Evolutionary conservation across 1,140 invertebrate species (phyloP).

Genomic region (Lepidurus couesii): DNA sequence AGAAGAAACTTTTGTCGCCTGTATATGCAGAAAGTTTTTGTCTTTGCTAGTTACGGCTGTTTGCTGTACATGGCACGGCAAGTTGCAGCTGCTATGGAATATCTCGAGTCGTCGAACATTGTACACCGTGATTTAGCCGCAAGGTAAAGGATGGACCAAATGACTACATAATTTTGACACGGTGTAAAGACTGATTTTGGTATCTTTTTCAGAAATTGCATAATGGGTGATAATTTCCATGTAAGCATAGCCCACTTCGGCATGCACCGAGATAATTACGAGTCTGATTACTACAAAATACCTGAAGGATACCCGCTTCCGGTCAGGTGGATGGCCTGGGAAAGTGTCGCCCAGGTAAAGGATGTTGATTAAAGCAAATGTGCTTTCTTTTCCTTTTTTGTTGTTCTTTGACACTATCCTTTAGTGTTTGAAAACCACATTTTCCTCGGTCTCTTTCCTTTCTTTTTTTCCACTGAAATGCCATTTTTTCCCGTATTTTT

Average conservation of each 20-base stretch:
- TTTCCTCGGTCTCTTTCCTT: not conserved
- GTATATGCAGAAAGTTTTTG: not conserved
- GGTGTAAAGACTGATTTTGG: slow-evolving; percentile 25
- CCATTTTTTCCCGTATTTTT: not conserved
- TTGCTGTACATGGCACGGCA: slow-evolving; percentile 62
- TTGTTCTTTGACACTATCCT: not conserved
- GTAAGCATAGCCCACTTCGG: slow-evolving; percentile 78
- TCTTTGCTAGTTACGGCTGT: slow-evolving; percentile 53
- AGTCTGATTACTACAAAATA: slow-evolving; percentile 62
- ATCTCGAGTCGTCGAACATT: slow-evolving; percentile 69
- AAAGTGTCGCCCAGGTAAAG: slow-evolving; percentile 58
- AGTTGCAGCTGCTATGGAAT: slow-evolving; percentile 79
- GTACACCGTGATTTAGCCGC: slow-evolving; percentile 71
- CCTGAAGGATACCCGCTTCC: slow-evolving; percentile 53
- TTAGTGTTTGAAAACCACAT: not conserved
- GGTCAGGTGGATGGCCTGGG: slow-evolving; percentile 67
- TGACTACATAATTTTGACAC: not conserved
- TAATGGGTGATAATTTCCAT: slow-evolving; percentile 68
- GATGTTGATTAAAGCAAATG: not conserved
- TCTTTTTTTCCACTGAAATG: slow-evolving; percentile 26
- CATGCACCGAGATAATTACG: slow-evolving; percentile 58
- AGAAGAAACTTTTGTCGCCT: not conserved
- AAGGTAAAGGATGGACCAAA: slow-evolving; percentile 47
- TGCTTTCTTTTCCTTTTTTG: not conserved
- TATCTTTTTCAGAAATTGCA: slow-evolving; percentile 64